Percentiles rank a stretch among this genome's conserved stretches.
phyloP scores from a whole-genome alignment of 2,113 vertebrate species.

The Aramus guarauna region DNA sequence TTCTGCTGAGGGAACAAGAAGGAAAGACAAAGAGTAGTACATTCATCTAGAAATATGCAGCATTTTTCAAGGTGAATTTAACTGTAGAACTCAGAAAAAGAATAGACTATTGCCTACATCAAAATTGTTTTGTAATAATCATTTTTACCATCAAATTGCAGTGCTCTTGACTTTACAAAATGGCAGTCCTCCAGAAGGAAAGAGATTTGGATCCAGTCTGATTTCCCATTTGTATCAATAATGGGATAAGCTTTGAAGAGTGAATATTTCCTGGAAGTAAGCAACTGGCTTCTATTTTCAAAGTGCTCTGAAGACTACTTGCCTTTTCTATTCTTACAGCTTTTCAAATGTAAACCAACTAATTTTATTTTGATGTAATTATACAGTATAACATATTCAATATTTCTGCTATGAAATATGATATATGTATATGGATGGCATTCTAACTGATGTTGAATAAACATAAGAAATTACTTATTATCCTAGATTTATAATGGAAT shows the following conservation, averaged over 20 bases:
- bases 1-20: not conserved
- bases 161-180: not conserved
- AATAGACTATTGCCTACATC: not conserved
- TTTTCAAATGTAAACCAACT: not conserved
- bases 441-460: not conserved
- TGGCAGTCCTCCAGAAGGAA: not conserved
- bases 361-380: not conserved
- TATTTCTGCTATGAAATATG: not conserved
- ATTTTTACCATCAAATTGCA: not conserved
- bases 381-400: not conserved
- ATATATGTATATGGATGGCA: not conserved
- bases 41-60: not conserved
- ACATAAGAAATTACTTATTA: not conserved
- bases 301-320: not conserved
- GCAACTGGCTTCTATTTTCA: not conserved
- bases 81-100: not conserved
- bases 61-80: constrained; percentile 38
- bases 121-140: not conserved
- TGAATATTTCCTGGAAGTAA: not conserved
- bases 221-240: not conserved
- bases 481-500: not conserved
- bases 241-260: not conserved
- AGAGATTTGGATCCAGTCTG: not conserved
- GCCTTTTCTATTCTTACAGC: not conserved
- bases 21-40: not conserved